Evolutionary conservation across 2,113 vertebrate genomes (phyloP).

Genomic region (Setophaga kirtlandii): DNA sequence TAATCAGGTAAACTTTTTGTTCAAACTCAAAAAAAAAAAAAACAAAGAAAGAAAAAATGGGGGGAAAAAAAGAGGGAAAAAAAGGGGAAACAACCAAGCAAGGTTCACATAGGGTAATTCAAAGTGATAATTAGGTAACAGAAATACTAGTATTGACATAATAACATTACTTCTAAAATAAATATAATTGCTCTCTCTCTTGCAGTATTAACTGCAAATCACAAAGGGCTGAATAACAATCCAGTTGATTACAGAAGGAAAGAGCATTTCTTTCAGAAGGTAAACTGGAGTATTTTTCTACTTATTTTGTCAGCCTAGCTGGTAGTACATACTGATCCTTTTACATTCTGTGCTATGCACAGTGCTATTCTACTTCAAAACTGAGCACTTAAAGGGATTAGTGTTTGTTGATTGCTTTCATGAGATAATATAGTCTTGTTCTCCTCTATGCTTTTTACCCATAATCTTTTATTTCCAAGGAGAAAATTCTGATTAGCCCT

Average conservation of each 20-base stretch:
- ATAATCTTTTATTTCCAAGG: slow-evolving; percentile 47
- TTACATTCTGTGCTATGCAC: not conserved
- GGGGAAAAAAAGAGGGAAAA: not conserved
- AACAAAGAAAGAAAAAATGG: no score
- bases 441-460: slow-evolving; percentile 12
- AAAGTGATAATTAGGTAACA: not conserved
- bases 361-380: slow-evolving; percentile 5
- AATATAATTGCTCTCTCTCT: not conserved
- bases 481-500: slow-evolving; percentile 45
- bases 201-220: not conserved
- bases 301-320: not conserved
- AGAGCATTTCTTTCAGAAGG: not conserved
- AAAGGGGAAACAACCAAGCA: not conserved
- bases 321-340: not conserved
- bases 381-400: slow-evolving; percentile 50
- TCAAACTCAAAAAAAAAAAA: not conserved
- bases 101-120: not conserved
- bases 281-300: not conserved
- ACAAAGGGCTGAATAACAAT: not conserved
- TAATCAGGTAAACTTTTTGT: not conserved
- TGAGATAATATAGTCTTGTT: slow-evolving; percentile 39
- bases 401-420: slow-evolving; percentile 51
- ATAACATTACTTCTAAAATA: not conserved
- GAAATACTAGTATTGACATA: not conserved
- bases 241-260: not conserved